phyloP scores from a whole-genome alignment of 2,888 invertebrate genomes.

The Polydesmus complanatus region DNA sequence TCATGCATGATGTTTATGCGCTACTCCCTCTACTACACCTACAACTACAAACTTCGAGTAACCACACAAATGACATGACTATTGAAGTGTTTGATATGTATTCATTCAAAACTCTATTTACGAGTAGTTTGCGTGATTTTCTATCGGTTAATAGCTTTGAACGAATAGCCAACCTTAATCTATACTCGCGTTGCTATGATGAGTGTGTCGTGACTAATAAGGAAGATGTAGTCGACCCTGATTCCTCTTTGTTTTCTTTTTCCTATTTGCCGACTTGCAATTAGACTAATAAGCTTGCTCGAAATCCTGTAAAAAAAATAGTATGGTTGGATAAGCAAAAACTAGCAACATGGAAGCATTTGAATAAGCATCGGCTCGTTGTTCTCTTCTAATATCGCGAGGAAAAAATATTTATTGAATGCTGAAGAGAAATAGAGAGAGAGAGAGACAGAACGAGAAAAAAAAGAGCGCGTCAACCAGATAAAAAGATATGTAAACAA shows the following conservation, averaged over 20 bases:
- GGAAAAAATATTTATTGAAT: not conserved
- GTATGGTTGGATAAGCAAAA: not conserved
- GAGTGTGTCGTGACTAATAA: not conserved
- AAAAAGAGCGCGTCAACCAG: not conserved
- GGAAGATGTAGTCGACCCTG: not conserved
- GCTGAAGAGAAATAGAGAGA: not conserved
- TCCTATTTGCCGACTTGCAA: not conserved
- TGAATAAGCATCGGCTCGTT: not conserved
- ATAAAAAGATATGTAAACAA: not conserved
- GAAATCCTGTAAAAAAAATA: not conserved
- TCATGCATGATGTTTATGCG: not conserved
- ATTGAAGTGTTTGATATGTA: too few relatives aligned
- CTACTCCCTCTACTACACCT: not conserved
- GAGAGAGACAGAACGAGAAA: not conserved
- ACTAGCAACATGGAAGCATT: too few relatives aligned
- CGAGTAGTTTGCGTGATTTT: too few relatives aligned
- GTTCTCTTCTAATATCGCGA: too few relatives aligned
- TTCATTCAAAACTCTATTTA: not conserved
- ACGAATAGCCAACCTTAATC: too few relatives aligned
- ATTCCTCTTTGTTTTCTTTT: not conserved
- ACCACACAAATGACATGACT: too few relatives aligned
- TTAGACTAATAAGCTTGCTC: not conserved
- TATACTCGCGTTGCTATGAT: not conserved
- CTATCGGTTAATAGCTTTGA: too few relatives aligned
- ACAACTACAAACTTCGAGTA: too few relatives aligned